These are phyloP conservation scores for Taphrorychus bicolor DNA, from an alignment of 2,888 invertebrate genomes.

Conservation along the genomic window DNA sequence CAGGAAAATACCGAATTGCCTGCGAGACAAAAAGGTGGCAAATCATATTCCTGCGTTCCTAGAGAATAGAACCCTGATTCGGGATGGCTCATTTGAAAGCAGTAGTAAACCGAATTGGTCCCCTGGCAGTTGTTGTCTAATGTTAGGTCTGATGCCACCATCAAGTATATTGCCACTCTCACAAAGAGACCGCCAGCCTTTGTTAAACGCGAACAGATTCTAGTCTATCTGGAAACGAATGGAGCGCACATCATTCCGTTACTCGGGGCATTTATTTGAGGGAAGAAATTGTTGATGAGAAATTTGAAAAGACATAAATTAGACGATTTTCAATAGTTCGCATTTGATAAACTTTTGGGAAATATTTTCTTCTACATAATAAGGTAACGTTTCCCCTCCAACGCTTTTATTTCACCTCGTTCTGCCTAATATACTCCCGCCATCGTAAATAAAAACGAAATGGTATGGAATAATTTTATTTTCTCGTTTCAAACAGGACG, in stretches of 20 bases:
- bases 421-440: constrained; percentile 48
- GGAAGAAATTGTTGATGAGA: not conserved
- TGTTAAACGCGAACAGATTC: constrained; percentile 27
- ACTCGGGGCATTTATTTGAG: constrained; percentile 7
- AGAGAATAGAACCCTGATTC: constrained; percentile 36
- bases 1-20: not conserved
- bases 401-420: constrained; percentile 46
- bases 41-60: constrained; percentile 24
- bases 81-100: constrained; percentile 51
- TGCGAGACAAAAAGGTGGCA: not conserved
- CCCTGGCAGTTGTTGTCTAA: constrained; percentile 60
- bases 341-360: not conserved
- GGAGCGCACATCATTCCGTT: not conserved
- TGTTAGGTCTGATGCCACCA: constrained; percentile 57
- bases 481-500: constrained; percentile 34
- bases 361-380: not conserved
- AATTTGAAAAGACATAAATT: not conserved
- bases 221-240: constrained; percentile 18
- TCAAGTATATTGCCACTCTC: constrained; percentile 61
- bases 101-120: constrained; percentile 59
- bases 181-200: constrained; percentile 57
- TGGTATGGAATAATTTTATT: constrained; percentile 49
- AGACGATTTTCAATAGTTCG: not conserved
- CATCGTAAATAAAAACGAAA: constrained; percentile 47
- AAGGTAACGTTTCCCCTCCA: constrained; percentile 52